phyloP scores from a whole-genome alignment of 2,113 vertebrate species.

The Campylomormyrus numenius region DNA sequence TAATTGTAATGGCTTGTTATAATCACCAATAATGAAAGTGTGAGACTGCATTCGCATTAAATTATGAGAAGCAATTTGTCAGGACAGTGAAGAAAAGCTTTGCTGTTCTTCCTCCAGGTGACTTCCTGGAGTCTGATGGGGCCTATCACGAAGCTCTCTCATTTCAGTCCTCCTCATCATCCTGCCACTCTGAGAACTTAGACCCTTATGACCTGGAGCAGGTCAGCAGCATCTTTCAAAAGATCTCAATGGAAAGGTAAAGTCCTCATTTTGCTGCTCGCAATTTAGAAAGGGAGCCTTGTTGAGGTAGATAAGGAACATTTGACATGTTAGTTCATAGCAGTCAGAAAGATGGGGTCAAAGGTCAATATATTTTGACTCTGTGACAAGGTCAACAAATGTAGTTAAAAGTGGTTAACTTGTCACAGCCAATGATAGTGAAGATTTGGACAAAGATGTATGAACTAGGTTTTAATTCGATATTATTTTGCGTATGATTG shows the following conservation, averaged over 20 bases:
- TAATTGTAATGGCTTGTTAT: not conserved
- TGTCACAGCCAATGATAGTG: not conserved
- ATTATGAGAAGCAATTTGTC: not conserved
- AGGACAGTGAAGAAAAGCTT: not conserved
- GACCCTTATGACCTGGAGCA: conserved; percentile 88
- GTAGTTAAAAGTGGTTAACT: not conserved
- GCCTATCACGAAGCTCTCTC: conserved; percentile 70
- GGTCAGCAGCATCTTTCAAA: conserved; percentile 87
- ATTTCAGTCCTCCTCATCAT: conserved; percentile 88
- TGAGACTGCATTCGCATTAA: not conserved
- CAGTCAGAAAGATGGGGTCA: not conserved
- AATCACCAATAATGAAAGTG: not conserved
- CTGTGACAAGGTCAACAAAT: not conserved
- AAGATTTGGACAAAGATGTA: not conserved
- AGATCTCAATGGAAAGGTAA: conserved; percentile 90
- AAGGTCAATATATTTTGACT: not conserved
- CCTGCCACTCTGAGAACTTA: conserved; percentile 86
- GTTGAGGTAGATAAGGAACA: not conserved
- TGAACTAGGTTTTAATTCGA: not conserved
- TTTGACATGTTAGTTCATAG: not conserved
- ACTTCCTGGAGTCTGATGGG: conserved; percentile 59
- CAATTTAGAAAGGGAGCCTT: not conserved
- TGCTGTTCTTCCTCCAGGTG: conserved; percentile 55
- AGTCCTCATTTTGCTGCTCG: not conserved
- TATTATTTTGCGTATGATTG: not conserved